Evolutionary conservation across 2,797 vertebrate species (phyloP), one percentile per base, ranked within the genome.

Genomic region (Helicolenus hilgendorfi): DNA sequence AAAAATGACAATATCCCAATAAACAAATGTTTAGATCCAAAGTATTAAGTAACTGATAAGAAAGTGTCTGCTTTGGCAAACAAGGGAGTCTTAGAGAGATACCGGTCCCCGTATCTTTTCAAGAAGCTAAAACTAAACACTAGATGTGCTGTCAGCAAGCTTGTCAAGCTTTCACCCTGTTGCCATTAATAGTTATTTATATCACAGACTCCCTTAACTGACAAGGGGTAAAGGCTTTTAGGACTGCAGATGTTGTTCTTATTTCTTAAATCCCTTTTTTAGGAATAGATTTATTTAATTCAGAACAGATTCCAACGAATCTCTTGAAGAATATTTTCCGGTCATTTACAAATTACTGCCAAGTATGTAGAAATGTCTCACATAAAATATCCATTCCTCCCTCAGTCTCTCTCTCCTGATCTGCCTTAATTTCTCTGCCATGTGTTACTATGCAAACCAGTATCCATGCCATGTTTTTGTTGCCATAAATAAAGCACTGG

Each of bases 31-130:
- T 58, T 31, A 26, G 22, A 80, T 79, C 18, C 24, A 38, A 78
- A 29, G 27, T 26, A 72, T 68, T 56, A 60, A 58, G 45, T 24
- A 3, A 59, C 18, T 77, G 77, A 84, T 84, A 77, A 59, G 65
- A 77, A 69, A 59, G 69, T 10, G 67, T 26, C 56, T 73, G 22
- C 68, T 59, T 64, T 64, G 49, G 59, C 24, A 76, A 81, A 79
- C 67, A 79, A 14, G 14, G 24, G 38, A 58, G 45, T 81, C 29
- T 76, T 35, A 20, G 31, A 77, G 73, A 58, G 72, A 86, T 79
- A 80, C 29, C 29, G 36, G 36, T 31, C 59, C 59, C 67, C 33
- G 8, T 64, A 55, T 86, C 29, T 62, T 35, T 72, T 77, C 31
- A 33, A 1, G 5, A 74, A 38, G 72, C 77, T 77, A 41, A 79